Evolutionary conservation across 2,888 invertebrate species (phyloP).

Genomic region (Deroplatys truncata): DNA sequence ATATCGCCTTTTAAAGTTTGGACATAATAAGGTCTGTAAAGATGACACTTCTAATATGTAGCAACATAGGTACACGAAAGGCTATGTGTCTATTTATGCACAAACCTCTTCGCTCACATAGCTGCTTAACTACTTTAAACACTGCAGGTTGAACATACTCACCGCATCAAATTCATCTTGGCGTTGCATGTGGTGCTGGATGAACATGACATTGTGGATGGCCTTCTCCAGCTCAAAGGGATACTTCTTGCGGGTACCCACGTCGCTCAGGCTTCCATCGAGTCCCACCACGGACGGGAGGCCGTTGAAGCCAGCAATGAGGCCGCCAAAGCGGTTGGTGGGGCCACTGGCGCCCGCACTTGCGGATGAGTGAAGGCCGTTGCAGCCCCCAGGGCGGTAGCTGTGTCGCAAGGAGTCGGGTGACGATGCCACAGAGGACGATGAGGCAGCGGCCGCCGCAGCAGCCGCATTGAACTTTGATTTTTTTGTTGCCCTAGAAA

Average conservation of each 20-base stretch:
- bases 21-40: too few relatives aligned
- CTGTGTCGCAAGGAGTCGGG: slow-evolving; percentile 68
- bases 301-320: slow-evolving; percentile 71
- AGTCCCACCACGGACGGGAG: slow-evolving; percentile 78
- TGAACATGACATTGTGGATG: slow-evolving; percentile 92
- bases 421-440: slow-evolving; percentile 69
- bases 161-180: slow-evolving; percentile 94
- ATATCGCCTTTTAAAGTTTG: too few relatives aligned
- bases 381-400: slow-evolving; percentile 66
- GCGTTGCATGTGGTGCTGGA: slow-evolving; percentile 90
- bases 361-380: slow-evolving; percentile 74
- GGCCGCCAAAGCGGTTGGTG: slow-evolving; percentile 34
- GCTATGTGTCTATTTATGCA: too few relatives aligned
- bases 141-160: slow-evolving; percentile 40
- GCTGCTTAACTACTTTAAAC: background rate
- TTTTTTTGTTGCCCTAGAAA: slow-evolving; percentile 23
- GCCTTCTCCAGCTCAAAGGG: slow-evolving; percentile 91
- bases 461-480: slow-evolving; percentile 51
- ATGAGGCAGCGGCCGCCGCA: slow-evolving; percentile 62
- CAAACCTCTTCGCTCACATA: too few relatives aligned
- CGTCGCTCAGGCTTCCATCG: slow-evolving; percentile 78
- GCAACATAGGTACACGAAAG: too few relatives aligned
- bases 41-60: too few relatives aligned
- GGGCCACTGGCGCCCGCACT: slow-evolving; percentile 46
- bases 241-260: slow-evolving; percentile 77